Evolutionary conservation across 2,888 invertebrate genomes (phyloP).

Genomic region (Catocala nupta): DNA sequence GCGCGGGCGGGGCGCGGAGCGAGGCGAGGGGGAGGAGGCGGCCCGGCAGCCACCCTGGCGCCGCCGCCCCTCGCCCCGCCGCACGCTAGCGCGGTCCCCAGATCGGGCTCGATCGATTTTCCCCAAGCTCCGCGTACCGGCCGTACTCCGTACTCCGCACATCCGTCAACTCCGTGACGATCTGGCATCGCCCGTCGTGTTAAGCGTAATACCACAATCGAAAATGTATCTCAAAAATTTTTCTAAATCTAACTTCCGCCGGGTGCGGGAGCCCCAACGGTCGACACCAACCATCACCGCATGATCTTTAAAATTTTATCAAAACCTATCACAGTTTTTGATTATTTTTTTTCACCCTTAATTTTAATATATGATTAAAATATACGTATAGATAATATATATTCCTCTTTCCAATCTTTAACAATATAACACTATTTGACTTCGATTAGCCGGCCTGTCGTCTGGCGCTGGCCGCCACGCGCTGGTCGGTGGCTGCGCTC

Average conservation of each 20-base stretch:
- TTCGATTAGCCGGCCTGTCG: conserved; percentile 72
- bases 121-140: conserved; percentile 35
- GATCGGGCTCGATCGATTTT: conserved; percentile 54
- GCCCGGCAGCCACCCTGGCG: conserved; percentile 37
- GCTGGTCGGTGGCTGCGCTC: conserved; percentile 36
- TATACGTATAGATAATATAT: conserved; percentile 86
- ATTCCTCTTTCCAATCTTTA: conserved; percentile 81
- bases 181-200: conserved; percentile 44
- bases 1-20: conserved; percentile 41
- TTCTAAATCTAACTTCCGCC: conserved; percentile 71
- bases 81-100: conserved; percentile 53
- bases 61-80: conserved; percentile 56
- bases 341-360: conserved; percentile 85
- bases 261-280: conserved; percentile 44
- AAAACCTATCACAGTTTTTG: conserved; percentile 88
- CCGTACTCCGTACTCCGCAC: conserved; percentile 23
- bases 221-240: conserved; percentile 75
- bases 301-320: conserved; percentile 85
- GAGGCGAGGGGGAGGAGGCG: conserved; percentile 38
- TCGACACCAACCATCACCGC: conserved; percentile 52
- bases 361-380: conserved; percentile 87
- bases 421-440: conserved; percentile 86
- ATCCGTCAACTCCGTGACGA: conserved; percentile 47
- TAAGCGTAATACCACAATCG: conserved; percentile 54
- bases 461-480: conserved; percentile 40